Conservation (phyloP, 2,113 vertebrate species). For the Mugil cephalus region DNA sequence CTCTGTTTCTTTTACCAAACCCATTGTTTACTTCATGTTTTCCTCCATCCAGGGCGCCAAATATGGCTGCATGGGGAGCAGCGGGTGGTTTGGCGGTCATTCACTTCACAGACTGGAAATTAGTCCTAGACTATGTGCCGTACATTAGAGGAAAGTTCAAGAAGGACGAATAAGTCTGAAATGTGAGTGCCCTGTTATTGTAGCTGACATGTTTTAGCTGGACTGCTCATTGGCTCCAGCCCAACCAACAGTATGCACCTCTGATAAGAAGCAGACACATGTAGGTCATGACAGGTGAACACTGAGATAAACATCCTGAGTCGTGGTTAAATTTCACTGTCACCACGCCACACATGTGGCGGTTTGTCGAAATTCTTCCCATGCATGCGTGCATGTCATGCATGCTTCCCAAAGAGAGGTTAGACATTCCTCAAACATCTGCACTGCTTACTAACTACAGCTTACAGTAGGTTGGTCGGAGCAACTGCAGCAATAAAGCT, state of each 20-base stretch:
- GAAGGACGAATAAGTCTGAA: constrained; percentile 78
- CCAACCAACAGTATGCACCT: not conserved
- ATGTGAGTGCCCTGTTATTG: constrained; percentile 58
- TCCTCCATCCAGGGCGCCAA: constrained; percentile 86
- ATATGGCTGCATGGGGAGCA: constrained; percentile 84
- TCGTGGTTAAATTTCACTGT: not conserved
- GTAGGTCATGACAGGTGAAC: constrained; percentile 8
- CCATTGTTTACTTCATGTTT: not conserved
- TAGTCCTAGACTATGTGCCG: constrained; percentile 94
- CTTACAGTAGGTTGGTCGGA: not conserved
- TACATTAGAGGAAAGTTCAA: constrained; percentile 91
- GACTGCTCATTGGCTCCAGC: constrained; percentile 15
- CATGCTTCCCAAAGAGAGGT: not conserved
- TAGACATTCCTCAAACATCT: not conserved
- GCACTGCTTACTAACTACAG: too few species aligned
- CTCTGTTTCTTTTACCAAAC: constrained; percentile 1
- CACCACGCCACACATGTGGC: not conserved
- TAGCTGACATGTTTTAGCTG: constrained; percentile 1
- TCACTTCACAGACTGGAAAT: constrained; percentile 92
- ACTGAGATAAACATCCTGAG: constrained; percentile 8
- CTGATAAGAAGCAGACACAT: constrained; percentile 17
- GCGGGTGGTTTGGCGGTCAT: constrained; percentile 86
- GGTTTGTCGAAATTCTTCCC: not conserved
- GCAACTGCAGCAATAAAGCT: not conserved
- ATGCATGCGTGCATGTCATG: too few species aligned